These are phyloP conservation scores for Panurus biarmicus DNA, from an alignment of 2,113 vertebrate species.

Conservation along the genomic window DNA sequence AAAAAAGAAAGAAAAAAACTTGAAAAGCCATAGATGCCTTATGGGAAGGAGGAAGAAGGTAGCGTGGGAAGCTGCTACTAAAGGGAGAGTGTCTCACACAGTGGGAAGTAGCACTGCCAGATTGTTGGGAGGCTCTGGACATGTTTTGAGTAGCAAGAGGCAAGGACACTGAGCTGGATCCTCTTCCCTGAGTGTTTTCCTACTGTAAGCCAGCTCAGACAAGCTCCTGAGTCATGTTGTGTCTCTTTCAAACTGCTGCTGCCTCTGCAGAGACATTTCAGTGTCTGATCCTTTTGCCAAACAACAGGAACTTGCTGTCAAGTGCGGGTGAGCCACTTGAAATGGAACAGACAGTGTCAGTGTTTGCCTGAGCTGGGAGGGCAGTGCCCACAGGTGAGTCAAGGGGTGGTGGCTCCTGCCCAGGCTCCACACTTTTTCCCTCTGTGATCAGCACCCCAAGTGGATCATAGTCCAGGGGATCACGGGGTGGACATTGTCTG, in stretches of 20 bases:
- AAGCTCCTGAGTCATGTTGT: not conserved
- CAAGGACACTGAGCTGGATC: not conserved
- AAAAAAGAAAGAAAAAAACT: not conserved
- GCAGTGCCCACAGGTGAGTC: not conserved
- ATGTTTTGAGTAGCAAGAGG: not conserved
- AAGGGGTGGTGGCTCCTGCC: not conserved
- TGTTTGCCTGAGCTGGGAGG: not conserved
- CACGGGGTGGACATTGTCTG: not conserved
- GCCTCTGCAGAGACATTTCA: not conserved
- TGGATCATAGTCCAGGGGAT: not conserved
- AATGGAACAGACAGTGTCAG: not conserved
- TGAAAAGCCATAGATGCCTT: not conserved
- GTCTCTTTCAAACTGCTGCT: not conserved
- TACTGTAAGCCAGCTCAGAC: not conserved
- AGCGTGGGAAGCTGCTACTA: not conserved
- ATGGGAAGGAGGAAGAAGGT: not conserved
- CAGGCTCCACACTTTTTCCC: not conserved
- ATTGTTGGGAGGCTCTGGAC: not conserved
- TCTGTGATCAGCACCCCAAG: fast-evolving
- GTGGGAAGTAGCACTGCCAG: not conserved
- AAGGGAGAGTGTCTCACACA: not conserved
- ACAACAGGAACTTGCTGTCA: not conserved
- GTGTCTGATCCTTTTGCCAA: not conserved
- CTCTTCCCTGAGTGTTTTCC: not conserved
- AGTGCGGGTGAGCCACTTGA: not conserved